Evolutionary conservation across 2,888 invertebrate species (phyloP), one percentile per base, ranked within the genome.

Genomic region (Aphodius granarius): DNA sequence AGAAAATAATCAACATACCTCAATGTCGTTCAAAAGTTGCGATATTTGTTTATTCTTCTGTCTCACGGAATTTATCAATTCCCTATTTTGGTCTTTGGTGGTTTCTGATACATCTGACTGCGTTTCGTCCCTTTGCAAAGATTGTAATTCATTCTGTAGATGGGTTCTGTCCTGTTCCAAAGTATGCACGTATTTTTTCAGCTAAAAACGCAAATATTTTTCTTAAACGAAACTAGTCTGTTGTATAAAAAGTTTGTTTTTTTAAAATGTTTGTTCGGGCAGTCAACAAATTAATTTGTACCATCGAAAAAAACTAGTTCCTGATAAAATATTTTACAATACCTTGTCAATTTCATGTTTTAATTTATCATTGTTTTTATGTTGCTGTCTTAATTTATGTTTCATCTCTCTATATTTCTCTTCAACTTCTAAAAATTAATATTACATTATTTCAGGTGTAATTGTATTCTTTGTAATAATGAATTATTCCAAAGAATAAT

Each of bases 1-100:
- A 9, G 13, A 43, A 22, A 72, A 16, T n/a, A n/a, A 70, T 21
- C 19, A 22, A n/a, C 86, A n/a, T n/a, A 94, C 94, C 88, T 95
- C 94, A 17, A 95, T 90, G 84, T 95, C 95, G 66, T 88, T 87
- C 13, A 95, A 87, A 17, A 95, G 86, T 83, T 93, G 92, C 77
- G 93, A 92, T 20, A 95, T 94, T 83, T 95, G 95, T 81, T 91
- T 92, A 84, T 95, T 95, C 85, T 94, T 95, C 79, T 90, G 89
- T 23, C 90, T 88, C 0, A 92, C 83, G 77, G 90, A 88, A 79
- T 91, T 90, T 18, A 89, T 85, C n/a, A 91, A 81, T 78, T 90
- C 88, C 75, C 88, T 88, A 77, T 90, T 88, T 74, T 89, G 88
- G 78, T 90, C 90, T 77, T 88, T 85, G 71, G 88, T 86, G 0